Base-by-base conservation (phyloP, 2,888 invertebrate species). In the Julus scandinavius region DNA sequence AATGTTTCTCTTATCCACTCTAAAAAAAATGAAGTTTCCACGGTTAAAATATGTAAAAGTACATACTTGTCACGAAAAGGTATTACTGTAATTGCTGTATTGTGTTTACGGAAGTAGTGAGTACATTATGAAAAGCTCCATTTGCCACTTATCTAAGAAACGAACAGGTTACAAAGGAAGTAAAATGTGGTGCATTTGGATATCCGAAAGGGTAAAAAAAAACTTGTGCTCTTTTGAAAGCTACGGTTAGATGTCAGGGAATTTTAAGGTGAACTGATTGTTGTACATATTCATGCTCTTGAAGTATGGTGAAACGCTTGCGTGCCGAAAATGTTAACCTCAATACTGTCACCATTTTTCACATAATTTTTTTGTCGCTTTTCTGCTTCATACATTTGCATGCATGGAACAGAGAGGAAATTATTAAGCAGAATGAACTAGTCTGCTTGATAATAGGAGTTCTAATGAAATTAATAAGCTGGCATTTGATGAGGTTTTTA, bases 131-230 rank as follows among this genome's bases (percentile, higher is more conserved):
- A 72, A 72, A 72, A 72, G 72, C 72, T 29, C 20, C 72, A 72
- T 72, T 72, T 72, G 72, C 72, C 72, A 72, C 72, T 72, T 72
- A 72, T 72, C 72, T 72, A 72, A 29, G 20, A 72, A 29, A 72
- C 72, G 72, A 72, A 72, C 72, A 72, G 72, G 72, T 72, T 72
- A 72, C 72, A n/a, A 72, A 72, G 72, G 72, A 72, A 72, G 72
- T 72, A 72, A 72, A 72, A 72, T 72, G 20, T 72, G 72, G 72
- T 72, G 20, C 72, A 3, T 29, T 72, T 63, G n/a, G 49, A 49
- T 49, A 49, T 49, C 49, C 49, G 49, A 49, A 49, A 49, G 7
- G 29, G 11, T 29, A 9, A 7, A 72, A 72, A 72, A 72, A 72
- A 72, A 29, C 7, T n/a, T 58, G 17, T 50, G 29, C 9, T 29